These are phyloP conservation scores for Phortica magna DNA, from an alignment of 2,888 invertebrate species.

Conservation along the genomic window DNA sequence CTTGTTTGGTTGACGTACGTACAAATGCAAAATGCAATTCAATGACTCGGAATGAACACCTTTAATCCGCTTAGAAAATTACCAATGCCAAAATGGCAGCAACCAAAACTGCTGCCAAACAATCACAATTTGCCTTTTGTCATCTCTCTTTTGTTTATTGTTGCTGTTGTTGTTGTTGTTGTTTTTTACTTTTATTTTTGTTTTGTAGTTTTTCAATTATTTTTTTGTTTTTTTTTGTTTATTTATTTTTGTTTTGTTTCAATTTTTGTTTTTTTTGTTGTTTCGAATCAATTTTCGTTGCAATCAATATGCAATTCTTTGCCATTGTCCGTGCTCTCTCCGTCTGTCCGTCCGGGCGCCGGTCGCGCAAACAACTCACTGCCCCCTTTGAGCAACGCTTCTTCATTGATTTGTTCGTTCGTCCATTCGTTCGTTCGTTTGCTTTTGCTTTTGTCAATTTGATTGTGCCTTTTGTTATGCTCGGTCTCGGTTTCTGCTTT, in stretches of 20 bases:
- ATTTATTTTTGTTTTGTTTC: not conserved
- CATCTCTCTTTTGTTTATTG: not conserved
- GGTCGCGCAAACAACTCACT: too few relatives aligned
- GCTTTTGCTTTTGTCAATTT: slow-evolving; percentile 60
- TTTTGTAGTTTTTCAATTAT: not conserved
- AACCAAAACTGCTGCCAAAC: slow-evolving; percentile 6
- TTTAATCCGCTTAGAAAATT: slow-evolving; percentile 69
- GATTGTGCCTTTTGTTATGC: slow-evolving; percentile 36
- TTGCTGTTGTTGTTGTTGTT: not conserved
- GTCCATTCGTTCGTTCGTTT: not conserved
- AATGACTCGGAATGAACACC: slow-evolving; percentile 66
- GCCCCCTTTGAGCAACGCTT: too few relatives aligned
- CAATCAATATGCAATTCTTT: slow-evolving; percentile 60
- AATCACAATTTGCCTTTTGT: not conserved
- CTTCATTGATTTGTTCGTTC: not conserved
- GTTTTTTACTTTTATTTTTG: not conserved
- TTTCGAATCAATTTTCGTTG: slow-evolving; percentile 39
- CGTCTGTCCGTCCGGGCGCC: slow-evolving; percentile 54
- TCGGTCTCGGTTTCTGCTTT: slow-evolving; percentile 3
- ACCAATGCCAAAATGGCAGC: slow-evolving; percentile 55
- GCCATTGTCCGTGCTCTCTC: slow-evolving; percentile 55
- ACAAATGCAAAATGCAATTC: slow-evolving; percentile 24
- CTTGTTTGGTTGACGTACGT: too few relatives aligned
- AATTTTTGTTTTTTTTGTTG: not conserved
- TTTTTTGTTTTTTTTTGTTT: not conserved